phyloP scores from a whole-genome alignment of 2,113 vertebrate genomes.

The Theristicus caerulescens region DNA sequence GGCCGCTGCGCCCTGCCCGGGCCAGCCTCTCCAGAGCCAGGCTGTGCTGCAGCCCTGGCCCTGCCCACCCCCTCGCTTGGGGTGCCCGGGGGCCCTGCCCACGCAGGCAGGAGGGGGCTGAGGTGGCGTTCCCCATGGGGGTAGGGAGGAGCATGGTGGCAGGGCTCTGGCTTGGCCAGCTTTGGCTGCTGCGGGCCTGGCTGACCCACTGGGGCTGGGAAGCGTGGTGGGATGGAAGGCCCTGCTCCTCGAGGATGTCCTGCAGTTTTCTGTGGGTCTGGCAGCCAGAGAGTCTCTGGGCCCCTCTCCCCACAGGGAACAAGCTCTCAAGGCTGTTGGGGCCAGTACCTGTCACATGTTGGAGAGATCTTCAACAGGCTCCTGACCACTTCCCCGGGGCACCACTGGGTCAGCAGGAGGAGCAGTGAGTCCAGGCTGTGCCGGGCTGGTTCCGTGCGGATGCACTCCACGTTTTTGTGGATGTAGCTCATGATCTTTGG shows the following conservation, averaged over 20 bases:
- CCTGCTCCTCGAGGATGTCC: fast-evolving
- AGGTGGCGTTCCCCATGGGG: no score
- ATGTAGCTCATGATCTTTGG: neutral
- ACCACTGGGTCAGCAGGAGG: fast-evolving
- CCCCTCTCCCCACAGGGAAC: neutral
- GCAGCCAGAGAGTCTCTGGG: neutral
- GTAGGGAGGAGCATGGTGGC: no score
- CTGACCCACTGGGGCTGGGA: neutral
- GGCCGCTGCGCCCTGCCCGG: no score
- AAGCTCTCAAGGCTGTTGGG: neutral
- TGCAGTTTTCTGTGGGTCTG: neutral
- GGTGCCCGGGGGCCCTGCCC: no score
- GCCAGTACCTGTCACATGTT: neutral
- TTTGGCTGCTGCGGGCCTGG: neutral
- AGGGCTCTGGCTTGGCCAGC: neutral
- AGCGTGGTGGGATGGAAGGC: neutral
- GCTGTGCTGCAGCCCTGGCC: no score
- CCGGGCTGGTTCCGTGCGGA: neutral
- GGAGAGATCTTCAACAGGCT: neutral
- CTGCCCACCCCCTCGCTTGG: no score
- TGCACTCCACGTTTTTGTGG: neutral
- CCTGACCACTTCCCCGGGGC: neutral
- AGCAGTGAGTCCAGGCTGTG: fast-evolving
- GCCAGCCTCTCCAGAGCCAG: no score
- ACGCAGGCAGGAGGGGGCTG: no score